Percentiles rank a stretch among this genome's conserved stretches.
phyloP scores from a whole-genome alignment of 2,797 vertebrate genomes.

The Clarias pachynema region DNA sequence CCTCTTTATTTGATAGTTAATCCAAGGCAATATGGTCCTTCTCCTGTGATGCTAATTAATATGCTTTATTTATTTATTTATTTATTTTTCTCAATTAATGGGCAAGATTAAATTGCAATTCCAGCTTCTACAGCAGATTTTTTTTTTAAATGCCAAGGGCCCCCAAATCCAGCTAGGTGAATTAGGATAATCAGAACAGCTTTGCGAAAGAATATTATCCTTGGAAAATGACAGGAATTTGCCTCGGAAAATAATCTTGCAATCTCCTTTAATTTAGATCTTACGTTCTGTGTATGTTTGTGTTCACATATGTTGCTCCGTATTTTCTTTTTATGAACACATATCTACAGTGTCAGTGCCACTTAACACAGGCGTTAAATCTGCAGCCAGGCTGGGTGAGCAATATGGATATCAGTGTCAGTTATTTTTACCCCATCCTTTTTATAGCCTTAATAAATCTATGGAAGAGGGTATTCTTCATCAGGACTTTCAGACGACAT shows the following conservation, averaged over 20 bases:
- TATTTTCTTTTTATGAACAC: neutral
- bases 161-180: constrained; percentile 31
- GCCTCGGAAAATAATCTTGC: constrained; percentile 14
- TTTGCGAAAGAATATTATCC: constrained; percentile 33
- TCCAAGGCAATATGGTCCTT: constrained; percentile 59
- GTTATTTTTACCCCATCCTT: constrained; percentile 59
- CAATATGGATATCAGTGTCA: constrained; percentile 58
- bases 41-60: constrained; percentile 66
- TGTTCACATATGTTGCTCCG: neutral
- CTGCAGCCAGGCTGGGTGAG: constrained; percentile 51
- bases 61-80: constrained; percentile 63
- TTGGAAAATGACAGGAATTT: constrained; percentile 19
- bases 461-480: constrained; percentile 55
- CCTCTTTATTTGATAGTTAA: constrained; percentile 65
- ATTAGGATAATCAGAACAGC: constrained; percentile 24
- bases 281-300: neutral
- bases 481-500: constrained; percentile 44
- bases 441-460: constrained; percentile 60
- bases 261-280: constrained; percentile 22
- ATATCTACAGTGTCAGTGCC: neutral
- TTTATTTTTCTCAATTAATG: constrained; percentile 64
- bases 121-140: constrained; percentile 47
- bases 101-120: constrained; percentile 58
- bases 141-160: constrained; percentile 60
- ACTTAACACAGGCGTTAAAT: constrained; percentile 15